Conservation (phyloP, 1,140 invertebrate genomes). For the Anadara kagoshimensis region DNA sequence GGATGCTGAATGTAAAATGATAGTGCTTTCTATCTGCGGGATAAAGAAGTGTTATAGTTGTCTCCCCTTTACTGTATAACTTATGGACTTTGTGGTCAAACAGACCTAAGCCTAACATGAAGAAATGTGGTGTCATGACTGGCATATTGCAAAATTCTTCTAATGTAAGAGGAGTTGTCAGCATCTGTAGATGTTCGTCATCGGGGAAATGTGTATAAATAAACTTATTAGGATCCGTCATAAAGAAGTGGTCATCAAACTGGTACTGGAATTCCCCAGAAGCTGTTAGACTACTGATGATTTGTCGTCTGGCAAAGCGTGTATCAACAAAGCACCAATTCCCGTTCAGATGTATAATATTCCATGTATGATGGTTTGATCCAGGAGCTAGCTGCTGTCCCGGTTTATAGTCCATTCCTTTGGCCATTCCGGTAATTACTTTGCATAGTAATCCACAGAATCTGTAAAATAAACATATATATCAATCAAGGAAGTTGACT, state of each 20-base stretch:
- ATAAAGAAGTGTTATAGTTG: conserved; percentile 63
- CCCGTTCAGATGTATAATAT: conserved; percentile 71
- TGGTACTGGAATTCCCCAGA: conserved; percentile 64
- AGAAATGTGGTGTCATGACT: conserved; percentile 73
- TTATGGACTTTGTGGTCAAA: conserved; percentile 68
- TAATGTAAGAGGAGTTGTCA: conserved; percentile 47
- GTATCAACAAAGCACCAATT: conserved; percentile 72
- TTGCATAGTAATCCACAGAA: conserved; percentile 69
- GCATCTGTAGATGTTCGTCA: conserved; percentile 60
- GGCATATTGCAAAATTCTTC: conserved; percentile 69
- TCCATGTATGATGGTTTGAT: conserved; percentile 73
- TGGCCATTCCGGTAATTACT: conserved; percentile 71
- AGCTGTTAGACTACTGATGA: conserved; percentile 55
- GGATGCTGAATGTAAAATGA: conserved; percentile 71
- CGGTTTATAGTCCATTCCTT: conserved; percentile 73
- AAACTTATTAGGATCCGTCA: conserved; percentile 75
- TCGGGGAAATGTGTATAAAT: conserved; percentile 77
- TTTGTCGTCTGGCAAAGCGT: conserved; percentile 69
- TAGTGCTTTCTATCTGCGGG: conserved; percentile 59
- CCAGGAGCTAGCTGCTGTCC: conserved; percentile 69
- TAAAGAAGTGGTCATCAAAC: conserved; percentile 71
- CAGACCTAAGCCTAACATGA: conserved; percentile 71
- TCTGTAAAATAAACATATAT: conserved; percentile 50
- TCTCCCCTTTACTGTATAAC: conserved; percentile 60
- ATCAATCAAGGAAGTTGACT: too few species aligned